These are phyloP conservation scores for Argya squamiceps DNA, from an alignment of 2,797 vertebrate genomes.

Conservation along the genomic window DNA sequence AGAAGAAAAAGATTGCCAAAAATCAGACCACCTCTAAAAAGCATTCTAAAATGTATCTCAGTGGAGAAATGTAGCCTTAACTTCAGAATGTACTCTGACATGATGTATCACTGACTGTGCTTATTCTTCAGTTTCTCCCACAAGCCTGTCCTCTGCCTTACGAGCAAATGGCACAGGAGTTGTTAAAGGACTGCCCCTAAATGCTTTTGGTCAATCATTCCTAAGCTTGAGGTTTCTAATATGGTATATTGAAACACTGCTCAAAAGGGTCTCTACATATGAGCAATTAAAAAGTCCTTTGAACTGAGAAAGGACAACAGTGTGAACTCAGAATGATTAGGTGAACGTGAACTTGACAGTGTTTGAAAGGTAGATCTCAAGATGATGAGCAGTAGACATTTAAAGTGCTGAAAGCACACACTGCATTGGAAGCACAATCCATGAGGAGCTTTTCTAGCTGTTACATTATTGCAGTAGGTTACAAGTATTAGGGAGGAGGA, in stretches of 20 bases:
- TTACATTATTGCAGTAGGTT: background rate
- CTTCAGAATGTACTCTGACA: background rate
- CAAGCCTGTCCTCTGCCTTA: background rate
- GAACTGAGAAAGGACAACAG: background rate
- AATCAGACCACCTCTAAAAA: background rate
- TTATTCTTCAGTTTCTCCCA: background rate
- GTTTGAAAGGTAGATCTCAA: background rate
- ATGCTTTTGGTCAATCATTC: background rate
- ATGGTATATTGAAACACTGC: background rate
- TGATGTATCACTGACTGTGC: background rate
- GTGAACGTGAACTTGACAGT: background rate
- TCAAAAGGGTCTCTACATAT: background rate
- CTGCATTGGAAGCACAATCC: background rate
- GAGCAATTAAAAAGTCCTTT: background rate
- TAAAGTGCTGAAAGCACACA: background rate
- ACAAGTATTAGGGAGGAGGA: background rate
- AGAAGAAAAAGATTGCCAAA: background rate
- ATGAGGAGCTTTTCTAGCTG: background rate
- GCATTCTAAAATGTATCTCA: background rate
- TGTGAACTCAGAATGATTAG: background rate
- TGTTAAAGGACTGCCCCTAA: background rate
- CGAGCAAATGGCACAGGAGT: background rate
- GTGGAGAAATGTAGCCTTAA: background rate
- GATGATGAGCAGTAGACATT: background rate
- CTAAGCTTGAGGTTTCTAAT: background rate